Evolutionary conservation across 2,888 invertebrate species (phyloP).

Genomic region (Rhopalosiphum nymphaeae): DNA sequence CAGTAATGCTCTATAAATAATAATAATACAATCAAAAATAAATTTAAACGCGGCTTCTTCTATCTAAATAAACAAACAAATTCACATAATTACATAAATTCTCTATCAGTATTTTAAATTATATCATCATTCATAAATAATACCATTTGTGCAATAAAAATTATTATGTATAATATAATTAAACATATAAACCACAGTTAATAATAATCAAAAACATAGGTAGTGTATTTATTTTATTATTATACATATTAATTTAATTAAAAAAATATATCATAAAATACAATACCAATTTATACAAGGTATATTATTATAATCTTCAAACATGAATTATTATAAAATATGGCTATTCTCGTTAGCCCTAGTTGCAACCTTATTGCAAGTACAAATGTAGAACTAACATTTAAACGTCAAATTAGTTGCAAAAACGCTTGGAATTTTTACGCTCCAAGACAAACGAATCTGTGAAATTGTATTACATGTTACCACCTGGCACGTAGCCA

Average conservation of each 20-base stretch:
- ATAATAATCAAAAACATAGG: not conserved
- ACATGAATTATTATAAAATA: not conserved
- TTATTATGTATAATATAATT: not conserved
- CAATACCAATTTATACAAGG: too few relatives aligned
- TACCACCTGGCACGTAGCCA: not conserved
- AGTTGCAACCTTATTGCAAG: rapidly evolving
- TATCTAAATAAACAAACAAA: not conserved
- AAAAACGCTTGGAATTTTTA: not conserved
- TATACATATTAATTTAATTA: not conserved
- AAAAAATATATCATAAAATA: not conserved
- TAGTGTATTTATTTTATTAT: not conserved
- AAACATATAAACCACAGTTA: not conserved
- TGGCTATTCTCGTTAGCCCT: not conserved
- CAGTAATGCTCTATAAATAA: not conserved
- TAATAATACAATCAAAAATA: not conserved
- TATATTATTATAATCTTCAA: too few relatives aligned
- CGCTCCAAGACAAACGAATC: not conserved
- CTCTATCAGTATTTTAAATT: too few relatives aligned
- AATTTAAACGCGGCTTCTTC: not conserved
- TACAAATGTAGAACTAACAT: not conserved
- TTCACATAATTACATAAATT: not conserved
- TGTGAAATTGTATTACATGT: not conserved
- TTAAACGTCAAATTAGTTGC: not conserved
- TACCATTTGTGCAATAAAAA: too few relatives aligned
- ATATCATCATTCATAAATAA: too few relatives aligned